Percentiles rank a stretch among this genome's conserved stretches.
These are phyloP conservation scores for Prunella fulvescens DNA, from an alignment of 2,113 vertebrate genomes.

Conservation along the genomic window DNA sequence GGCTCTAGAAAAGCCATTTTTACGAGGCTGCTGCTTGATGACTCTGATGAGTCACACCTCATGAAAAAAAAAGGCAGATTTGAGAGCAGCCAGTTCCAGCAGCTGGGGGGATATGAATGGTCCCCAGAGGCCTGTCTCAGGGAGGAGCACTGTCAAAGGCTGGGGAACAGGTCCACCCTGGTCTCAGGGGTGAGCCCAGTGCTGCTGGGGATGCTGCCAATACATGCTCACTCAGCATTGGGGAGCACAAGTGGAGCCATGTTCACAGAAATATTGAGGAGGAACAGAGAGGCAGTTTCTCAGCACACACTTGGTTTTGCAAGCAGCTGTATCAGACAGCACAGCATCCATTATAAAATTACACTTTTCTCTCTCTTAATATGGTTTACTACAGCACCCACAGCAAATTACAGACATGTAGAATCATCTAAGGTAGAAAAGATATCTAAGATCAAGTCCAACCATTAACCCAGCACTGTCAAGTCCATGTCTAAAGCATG, in stretches of 20 bases:
- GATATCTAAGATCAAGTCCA: neutral
- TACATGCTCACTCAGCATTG: fast-evolving
- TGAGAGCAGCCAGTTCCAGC: neutral
- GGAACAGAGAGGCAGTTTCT: neutral
- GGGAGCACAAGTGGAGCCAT: neutral
- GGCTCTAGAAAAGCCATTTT: constrained; percentile 45
- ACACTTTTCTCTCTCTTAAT: neutral
- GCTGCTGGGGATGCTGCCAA: neutral
- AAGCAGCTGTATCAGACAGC: neutral
- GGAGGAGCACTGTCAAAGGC: neutral
- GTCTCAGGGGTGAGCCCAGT: neutral
- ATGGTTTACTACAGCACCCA: neutral
- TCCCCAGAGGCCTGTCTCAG: neutral
- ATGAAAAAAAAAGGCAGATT: neutral
- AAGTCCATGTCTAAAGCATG: neutral
- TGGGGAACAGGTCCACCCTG: neutral
- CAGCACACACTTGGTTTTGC: neutral
- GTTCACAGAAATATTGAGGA: neutral
- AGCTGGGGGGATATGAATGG: fast-evolving
- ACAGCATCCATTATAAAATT: neutral
- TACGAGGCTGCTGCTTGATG: neutral
- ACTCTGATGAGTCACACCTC: constrained; percentile 17
- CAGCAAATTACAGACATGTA: neutral
- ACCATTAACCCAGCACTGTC: neutral
- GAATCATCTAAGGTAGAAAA: neutral